Evolutionary conservation across 2,797 vertebrate genomes (phyloP).

Genomic region (Halcyon leucocephala): DNA sequence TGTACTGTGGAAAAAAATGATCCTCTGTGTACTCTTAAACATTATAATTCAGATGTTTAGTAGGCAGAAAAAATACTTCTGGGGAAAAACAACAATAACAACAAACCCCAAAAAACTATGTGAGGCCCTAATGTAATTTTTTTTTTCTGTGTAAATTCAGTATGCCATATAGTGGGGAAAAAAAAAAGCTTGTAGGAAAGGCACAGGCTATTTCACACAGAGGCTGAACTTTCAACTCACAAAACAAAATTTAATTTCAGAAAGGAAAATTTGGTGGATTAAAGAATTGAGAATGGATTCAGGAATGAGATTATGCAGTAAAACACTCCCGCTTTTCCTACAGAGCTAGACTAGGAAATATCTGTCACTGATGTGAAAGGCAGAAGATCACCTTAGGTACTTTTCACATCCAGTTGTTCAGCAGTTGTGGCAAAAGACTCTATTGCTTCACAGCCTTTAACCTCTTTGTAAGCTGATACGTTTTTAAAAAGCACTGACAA

Average conservation of each 20-base stretch:
- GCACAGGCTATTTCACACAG: neutral
- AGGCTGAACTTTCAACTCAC: neutral
- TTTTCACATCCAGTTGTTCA: neutral
- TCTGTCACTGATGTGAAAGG: neutral
- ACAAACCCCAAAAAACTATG: neutral
- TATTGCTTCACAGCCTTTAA: neutral
- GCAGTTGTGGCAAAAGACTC: neutral
- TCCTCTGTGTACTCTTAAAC: neutral
- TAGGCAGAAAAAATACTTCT: neutral
- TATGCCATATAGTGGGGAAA: no score
- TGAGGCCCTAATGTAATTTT: rapidly evolving
- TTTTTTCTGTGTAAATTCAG: neutral
- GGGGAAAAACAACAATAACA: neutral
- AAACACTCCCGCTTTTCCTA: neutral
- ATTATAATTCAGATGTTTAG: neutral
- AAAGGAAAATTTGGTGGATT: neutral
- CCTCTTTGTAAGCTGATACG: neutral
- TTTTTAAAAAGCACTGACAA: neutral
- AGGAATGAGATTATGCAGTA: neutral
- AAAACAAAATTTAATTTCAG: neutral
- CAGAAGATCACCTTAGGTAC: neutral
- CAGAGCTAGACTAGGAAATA: neutral
- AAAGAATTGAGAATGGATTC: neutral
- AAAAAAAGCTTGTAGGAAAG: neutral
- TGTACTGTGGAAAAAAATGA: neutral